Conservation (phyloP, 2,888 invertebrate genomes). For the Villa cingulata region DNA sequence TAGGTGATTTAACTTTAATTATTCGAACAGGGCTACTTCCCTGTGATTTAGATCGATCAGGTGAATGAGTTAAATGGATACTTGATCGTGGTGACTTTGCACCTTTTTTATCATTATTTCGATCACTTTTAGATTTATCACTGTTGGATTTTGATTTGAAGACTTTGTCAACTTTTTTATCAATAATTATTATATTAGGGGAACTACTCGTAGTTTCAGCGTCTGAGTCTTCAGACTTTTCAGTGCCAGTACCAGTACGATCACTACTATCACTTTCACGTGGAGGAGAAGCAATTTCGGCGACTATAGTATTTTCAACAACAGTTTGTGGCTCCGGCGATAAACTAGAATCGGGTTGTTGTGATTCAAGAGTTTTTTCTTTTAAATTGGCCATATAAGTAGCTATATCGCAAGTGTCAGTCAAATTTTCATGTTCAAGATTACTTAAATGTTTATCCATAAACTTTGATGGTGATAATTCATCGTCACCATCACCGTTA, state of each 20-base stretch:
- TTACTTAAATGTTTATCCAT: constrained; percentile 37
- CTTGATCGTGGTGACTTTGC: constrained; percentile 41
- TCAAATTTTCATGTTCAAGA: constrained; percentile 32
- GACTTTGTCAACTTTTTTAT: constrained; percentile 35
- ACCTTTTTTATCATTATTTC: constrained; percentile 19
- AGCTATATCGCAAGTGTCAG: constrained; percentile 33
- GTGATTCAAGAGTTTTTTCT: constrained; percentile 31
- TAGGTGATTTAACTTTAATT: constrained; percentile 39
- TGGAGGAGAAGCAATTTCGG: constrained; percentile 29
- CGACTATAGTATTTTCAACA: constrained; percentile 28
- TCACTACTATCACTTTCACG: constrained; percentile 32
- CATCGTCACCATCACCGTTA: constrained; percentile 19
- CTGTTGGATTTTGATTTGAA: constrained; percentile 31
- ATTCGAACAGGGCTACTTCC: constrained; percentile 35
- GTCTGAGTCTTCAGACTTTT: constrained; percentile 28
- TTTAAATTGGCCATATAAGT: constrained; percentile 36
- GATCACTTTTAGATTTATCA: constrained; percentile 12
- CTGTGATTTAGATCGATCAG: constrained; percentile 34
- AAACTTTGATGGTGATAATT: constrained; percentile 28
- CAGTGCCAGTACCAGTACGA: constrained; percentile 16
- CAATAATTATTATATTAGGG: constrained; percentile 31
- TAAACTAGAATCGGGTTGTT: constrained; percentile 29
- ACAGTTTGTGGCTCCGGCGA: constrained; percentile 34
- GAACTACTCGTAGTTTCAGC: constrained; percentile 4
- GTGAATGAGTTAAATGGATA: constrained; percentile 43